These are phyloP conservation scores for Darevskia mixta DNA, from an alignment of 2,797 vertebrate genomes.

Conservation along the genomic window DNA sequence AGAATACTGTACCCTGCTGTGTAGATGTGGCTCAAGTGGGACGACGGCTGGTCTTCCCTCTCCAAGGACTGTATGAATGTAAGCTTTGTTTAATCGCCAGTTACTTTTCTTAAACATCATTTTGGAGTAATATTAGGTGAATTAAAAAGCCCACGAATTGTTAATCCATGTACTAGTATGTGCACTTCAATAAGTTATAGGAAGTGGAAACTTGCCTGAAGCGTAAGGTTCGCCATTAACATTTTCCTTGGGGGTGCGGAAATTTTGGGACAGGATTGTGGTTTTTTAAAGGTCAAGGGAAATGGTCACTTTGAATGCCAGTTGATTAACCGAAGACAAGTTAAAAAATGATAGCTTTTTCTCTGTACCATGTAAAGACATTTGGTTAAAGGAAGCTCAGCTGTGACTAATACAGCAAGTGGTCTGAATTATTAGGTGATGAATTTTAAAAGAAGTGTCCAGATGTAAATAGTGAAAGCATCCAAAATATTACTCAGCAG, in stretches of 20 bases:
- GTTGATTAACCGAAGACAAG: conserved; percentile 54
- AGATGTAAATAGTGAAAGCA: conserved; percentile 79
- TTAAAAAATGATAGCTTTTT: conserved; percentile 59
- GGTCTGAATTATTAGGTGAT: conserved; percentile 78
- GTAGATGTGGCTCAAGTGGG: not conserved
- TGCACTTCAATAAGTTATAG: conserved; percentile 40
- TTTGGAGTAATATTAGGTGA: conserved; percentile 2
- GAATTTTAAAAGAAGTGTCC: conserved; percentile 80
- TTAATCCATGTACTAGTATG: conserved; percentile 18
- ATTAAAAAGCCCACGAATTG: conserved; percentile 47
- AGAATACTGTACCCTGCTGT: not conserved
- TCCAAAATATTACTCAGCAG: conserved; percentile 82
- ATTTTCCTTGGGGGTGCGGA: not conserved
- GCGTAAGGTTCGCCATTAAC: conserved; percentile 16
- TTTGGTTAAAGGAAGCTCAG: conserved; percentile 73
- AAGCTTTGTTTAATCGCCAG: conserved; percentile 1
- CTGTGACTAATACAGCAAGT: conserved; percentile 72
- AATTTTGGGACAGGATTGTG: not conserved
- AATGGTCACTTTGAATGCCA: conserved; percentile 9
- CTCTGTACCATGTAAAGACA: conserved; percentile 44
- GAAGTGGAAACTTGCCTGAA: conserved; percentile 46
- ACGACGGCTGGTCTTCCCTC: not conserved
- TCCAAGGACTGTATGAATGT: not conserved
- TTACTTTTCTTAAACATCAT: conserved; percentile 11
- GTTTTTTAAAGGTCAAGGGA: not conserved